Percentiles rank a stretch among this genome's conserved stretches.
Evolutionary conservation across 2,888 invertebrate genomes (phyloP).

Genomic region (Melinopterus prodromus): DNA sequence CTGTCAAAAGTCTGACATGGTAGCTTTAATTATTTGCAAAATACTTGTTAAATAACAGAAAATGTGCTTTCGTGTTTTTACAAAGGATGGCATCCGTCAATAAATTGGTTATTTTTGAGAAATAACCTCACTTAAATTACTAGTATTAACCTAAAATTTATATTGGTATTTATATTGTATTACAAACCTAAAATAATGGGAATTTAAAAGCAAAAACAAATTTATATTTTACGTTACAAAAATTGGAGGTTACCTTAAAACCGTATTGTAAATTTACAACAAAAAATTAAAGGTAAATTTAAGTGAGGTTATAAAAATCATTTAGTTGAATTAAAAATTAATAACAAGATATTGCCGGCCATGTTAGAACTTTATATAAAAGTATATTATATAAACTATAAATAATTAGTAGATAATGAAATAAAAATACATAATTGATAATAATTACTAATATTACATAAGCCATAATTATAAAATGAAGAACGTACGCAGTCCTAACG

Average conservation of each 20-base stretch:
- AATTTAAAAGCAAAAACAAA: too few species aligned
- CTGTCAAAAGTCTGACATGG: not conserved
- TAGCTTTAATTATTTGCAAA: not conserved
- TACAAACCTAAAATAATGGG: too few species aligned
- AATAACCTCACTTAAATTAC: not conserved
- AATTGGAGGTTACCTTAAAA: too few species aligned
- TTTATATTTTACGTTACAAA: too few species aligned
- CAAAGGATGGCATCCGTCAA: not conserved
- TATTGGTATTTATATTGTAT: too few species aligned
- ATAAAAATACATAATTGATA: slow-evolving; percentile 4
- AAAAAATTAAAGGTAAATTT: not conserved
- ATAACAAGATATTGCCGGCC: slow-evolving; percentile 4
- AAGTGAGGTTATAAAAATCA: not conserved
- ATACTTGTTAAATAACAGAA: not conserved
- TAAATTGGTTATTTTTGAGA: not conserved
- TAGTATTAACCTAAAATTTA: too few species aligned
- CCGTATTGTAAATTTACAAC: not conserved
- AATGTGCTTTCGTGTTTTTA: not conserved
- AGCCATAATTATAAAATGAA: not conserved
- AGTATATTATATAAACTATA: not conserved
- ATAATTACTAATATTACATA: not conserved
- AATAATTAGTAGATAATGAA: slow-evolving; percentile 4
- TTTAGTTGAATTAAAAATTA: not conserved
- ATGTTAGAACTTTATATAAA: not conserved
- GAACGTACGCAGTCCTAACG: not conserved